Evolutionary conservation across 2,888 invertebrate species (phyloP).

Genomic region (Clusia tigrina): DNA sequence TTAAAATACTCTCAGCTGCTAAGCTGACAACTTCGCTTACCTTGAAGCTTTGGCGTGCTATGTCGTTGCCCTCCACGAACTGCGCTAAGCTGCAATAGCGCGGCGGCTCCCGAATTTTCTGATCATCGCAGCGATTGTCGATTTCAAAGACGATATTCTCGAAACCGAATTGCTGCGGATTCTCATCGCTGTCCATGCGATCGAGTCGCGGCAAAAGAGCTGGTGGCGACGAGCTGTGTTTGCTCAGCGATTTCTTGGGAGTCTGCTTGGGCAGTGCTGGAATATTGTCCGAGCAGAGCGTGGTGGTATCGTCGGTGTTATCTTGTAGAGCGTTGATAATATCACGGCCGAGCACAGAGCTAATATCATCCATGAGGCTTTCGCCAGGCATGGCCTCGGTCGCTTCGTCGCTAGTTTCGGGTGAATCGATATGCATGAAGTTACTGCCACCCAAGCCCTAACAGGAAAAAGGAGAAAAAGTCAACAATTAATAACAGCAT

Average conservation of each 20-base stretch:
- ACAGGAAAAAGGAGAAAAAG: constrained; percentile 30
- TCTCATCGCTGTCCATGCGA: constrained; percentile 64
- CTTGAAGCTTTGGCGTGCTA: constrained; percentile 80
- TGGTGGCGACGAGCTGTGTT: constrained; percentile 68
- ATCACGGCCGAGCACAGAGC: constrained; percentile 77
- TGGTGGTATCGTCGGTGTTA: constrained; percentile 76
- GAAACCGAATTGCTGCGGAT: constrained; percentile 71
- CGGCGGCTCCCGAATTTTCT: constrained; percentile 67
- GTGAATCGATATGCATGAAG: constrained; percentile 84
- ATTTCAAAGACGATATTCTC: constrained; percentile 76
- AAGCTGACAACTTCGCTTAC: constrained; percentile 40
- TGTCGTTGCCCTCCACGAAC: constrained; percentile 84
- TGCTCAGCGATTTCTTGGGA: constrained; percentile 45
- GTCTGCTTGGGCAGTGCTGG: constrained; percentile 43
- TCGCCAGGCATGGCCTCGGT: constrained; percentile 80
- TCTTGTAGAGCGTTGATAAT: constrained; percentile 74
- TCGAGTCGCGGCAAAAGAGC: constrained; percentile 64
- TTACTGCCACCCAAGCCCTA: constrained; percentile 64
- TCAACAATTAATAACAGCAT: background rate
- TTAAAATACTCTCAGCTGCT: background rate
- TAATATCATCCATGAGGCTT: constrained; percentile 80
- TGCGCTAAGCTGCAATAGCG: constrained; percentile 82
- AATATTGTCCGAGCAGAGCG: constrained; percentile 67
- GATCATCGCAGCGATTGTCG: constrained; percentile 66
- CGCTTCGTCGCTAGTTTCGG: constrained; percentile 80